Evolutionary conservation across 2,797 vertebrate species (phyloP).

Genomic region (Eidolon dupreanum): DNA sequence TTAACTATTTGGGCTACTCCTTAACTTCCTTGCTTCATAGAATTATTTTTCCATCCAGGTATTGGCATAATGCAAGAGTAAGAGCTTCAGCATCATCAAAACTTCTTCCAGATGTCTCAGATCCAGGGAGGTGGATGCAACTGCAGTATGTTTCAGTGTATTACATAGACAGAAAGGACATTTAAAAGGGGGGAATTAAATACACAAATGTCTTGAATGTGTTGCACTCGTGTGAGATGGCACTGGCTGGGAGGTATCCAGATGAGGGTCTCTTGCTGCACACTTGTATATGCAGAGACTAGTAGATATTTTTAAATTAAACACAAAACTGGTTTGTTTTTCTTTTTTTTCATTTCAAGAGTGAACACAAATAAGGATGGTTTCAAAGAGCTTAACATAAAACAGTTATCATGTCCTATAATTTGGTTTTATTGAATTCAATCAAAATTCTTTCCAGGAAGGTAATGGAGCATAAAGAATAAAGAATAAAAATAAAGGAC

Average conservation of each 20-base stretch:
- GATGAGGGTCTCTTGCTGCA: rapidly evolving
- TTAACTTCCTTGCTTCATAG: not conserved
- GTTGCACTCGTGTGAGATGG: rapidly evolving
- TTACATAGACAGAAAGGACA: too few relatives aligned
- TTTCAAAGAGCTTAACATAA: not conserved
- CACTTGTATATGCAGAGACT: not conserved
- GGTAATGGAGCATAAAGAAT: not conserved
- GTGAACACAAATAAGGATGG: not conserved
- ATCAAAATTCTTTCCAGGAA: not conserved
- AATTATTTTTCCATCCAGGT: not conserved
- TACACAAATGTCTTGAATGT: not conserved
- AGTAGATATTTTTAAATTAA: not conserved
- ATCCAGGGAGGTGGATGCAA: not conserved
- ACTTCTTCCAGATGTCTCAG: not conserved
- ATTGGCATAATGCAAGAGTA: not conserved
- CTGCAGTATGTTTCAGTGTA: not conserved
- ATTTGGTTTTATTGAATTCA: not conserved
- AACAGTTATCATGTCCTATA: not conserved
- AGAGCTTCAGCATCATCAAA: not conserved
- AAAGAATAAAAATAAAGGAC: not conserved
- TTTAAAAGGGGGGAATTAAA: too few relatives aligned
- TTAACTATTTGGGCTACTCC: not conserved
- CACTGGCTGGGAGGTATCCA: not conserved
- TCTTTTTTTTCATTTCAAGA: not conserved
- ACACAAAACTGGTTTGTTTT: not conserved